Percentiles rank a stretch among this genome's conserved stretches.
Conservation (phyloP, 2,888 invertebrate species). For the Acanthopleura granulata region DNA sequence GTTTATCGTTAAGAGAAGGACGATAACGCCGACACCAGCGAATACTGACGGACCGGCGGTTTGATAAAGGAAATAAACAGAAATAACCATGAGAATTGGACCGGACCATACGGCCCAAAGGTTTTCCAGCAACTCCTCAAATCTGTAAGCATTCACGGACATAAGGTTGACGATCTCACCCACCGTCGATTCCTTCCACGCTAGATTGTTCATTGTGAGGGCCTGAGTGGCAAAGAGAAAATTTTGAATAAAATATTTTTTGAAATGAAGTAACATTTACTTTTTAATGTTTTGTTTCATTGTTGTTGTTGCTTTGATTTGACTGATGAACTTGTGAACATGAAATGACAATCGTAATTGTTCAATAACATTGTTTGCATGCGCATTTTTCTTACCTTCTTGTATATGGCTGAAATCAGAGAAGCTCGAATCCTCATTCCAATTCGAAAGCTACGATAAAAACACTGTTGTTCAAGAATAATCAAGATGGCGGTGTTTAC, state of each 20-base stretch:
- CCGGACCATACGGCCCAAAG: slow-evolving; percentile 60
- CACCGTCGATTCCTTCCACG: slow-evolving; percentile 58
- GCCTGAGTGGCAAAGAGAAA: slow-evolving; percentile 48
- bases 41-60: slow-evolving; percentile 81
- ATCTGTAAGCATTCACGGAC: slow-evolving; percentile 68
- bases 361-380: too few relatives aligned
- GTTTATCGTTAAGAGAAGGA: slow-evolving; percentile 78
- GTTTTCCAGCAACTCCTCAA: slow-evolving; percentile 62
- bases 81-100: slow-evolving; percentile 54
- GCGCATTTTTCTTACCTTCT: slow-evolving; percentile 48
- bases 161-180: slow-evolving; percentile 69
- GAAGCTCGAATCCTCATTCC: slow-evolving; percentile 61
- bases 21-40: slow-evolving; percentile 89
- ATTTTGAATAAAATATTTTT: too few relatives aligned
- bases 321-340: too few relatives aligned
- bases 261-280: too few relatives aligned
- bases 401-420: slow-evolving; percentile 62
- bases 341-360: too few relatives aligned
- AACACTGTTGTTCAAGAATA: slow-evolving; percentile 87
- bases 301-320: too few relatives aligned
- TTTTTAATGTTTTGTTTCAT: too few relatives aligned
- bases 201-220: slow-evolving; percentile 62
- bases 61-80: slow-evolving; percentile 64
- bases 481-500: slow-evolving; percentile 83
- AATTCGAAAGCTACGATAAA: slow-evolving; percentile 79